phyloP scores from a whole-genome alignment of 2,113 vertebrate species.

The Turdus rufiventris region DNA sequence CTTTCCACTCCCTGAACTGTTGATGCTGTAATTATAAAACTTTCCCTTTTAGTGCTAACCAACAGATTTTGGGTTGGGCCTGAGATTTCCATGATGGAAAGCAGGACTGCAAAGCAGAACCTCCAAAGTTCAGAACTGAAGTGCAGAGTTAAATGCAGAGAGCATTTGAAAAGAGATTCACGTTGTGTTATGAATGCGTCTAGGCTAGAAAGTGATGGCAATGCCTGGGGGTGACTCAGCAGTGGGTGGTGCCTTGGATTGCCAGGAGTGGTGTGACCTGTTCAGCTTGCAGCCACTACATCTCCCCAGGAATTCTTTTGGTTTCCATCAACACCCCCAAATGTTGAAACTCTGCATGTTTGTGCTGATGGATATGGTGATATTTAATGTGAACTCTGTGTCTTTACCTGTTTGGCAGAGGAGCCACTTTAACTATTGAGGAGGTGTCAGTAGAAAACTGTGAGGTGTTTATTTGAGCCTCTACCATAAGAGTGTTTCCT shows the following conservation, averaged over 20 bases:
- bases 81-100: neutral
- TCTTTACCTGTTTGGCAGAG: neutral
- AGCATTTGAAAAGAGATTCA: neutral
- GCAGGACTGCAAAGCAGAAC: neutral
- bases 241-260: neutral
- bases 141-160: neutral
- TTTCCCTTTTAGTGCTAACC: neutral
- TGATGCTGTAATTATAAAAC: neutral
- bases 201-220: neutral
- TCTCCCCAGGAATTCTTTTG: neutral
- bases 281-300: neutral
- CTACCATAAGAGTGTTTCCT: neutral
- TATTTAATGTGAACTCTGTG: neutral
- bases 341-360: neutral
- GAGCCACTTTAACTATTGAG: neutral
- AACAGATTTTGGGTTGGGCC: neutral
- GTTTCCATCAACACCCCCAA: neutral
- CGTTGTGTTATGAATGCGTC: neutral
- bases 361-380: conserved; percentile 2
- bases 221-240: neutral
- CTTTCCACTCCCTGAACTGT: neutral
- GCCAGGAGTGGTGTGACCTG: neutral
- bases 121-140: neutral
- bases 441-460: conserved; percentile 31
- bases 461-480: conserved; percentile 13